Percentiles rank a stretch among this genome's conserved stretches.
These are phyloP conservation scores for Luffia ferchaultella DNA, from an alignment of 2,888 invertebrate species.

Conservation along the genomic window DNA sequence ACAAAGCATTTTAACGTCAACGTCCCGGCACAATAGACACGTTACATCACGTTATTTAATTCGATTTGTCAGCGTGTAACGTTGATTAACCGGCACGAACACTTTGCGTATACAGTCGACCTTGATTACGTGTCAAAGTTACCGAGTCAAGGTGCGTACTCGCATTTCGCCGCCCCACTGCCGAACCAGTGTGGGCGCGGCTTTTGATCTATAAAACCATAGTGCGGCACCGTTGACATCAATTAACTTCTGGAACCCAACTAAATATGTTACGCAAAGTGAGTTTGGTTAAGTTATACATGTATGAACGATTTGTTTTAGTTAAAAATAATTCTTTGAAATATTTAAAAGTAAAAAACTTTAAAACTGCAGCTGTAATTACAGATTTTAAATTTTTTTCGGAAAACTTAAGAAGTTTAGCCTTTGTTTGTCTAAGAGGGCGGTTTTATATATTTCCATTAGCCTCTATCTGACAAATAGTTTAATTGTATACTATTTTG, in stretches of 20 bases:
- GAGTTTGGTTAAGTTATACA: conserved; percentile 21
- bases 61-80: not conserved
- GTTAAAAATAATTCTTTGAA: not conserved
- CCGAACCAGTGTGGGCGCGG: conserved; percentile 15
- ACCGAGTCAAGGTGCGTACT: conserved; percentile 33
- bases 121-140: conserved; percentile 36
- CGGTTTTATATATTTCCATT: no score
- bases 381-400: no score
- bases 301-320: no score
- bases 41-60: not conserved
- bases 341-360: no score
- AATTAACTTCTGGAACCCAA: conserved; percentile 29
- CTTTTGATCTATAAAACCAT: conserved; percentile 41
- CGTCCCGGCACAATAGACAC: not conserved
- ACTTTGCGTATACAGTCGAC: conserved; percentile 15
- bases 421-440: no score
- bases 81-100: not conserved
- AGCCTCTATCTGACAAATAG: no score
- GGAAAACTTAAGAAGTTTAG: no score
- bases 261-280: conserved; percentile 53
- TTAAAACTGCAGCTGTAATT: no score
- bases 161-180: conserved; percentile 43
- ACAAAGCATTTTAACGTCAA: not conserved
- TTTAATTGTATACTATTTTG: no score
- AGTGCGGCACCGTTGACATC: conserved; percentile 31